phyloP scores from a whole-genome alignment of 64 coral and sea anemone species.

The Pocillopora damicornis region DNA sequence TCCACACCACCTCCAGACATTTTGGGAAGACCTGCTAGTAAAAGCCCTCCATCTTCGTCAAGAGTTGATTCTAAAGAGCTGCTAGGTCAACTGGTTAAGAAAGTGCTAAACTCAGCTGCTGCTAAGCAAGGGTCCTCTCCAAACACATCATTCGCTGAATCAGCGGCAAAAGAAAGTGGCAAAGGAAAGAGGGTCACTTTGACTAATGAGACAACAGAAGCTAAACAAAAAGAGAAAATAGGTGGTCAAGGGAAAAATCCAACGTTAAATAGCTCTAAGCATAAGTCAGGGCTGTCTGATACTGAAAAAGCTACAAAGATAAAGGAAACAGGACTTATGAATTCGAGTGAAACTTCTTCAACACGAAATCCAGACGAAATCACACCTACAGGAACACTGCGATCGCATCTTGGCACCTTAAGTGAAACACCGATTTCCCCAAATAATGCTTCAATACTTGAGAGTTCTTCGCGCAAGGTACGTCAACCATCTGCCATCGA shows the following conservation, averaged over 20 bases:
- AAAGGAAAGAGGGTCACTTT: not conserved
- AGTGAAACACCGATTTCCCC: not conserved
- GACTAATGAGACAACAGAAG: not conserved
- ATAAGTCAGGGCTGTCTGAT: not conserved
- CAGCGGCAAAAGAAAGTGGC: not conserved
- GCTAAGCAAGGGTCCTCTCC: conserved; percentile 60
- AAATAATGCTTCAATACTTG: not conserved
- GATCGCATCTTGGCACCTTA: not conserved
- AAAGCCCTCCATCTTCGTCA: conserved; percentile 51
- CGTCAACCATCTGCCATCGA: not conserved
- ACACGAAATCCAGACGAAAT: not conserved
- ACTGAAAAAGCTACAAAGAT: not conserved
- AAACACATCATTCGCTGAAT: conserved; percentile 39
- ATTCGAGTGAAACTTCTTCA: too few relatives aligned
- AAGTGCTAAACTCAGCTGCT: conserved; percentile 74
- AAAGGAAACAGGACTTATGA: not conserved
- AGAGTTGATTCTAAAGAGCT: conserved; percentile 74
- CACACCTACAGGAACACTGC: not conserved
- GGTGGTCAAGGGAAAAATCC: not conserved
- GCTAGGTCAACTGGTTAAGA: conserved; percentile 83
- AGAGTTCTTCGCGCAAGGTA: conserved; percentile 1
- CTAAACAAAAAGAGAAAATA: conserved; percentile 7
- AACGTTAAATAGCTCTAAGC: not conserved
- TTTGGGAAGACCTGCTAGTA: not conserved
- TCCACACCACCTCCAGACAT: conserved; percentile 28